Conservation (phyloP, 1,140 invertebrate species). For the Trichonephila clavata region DNA sequence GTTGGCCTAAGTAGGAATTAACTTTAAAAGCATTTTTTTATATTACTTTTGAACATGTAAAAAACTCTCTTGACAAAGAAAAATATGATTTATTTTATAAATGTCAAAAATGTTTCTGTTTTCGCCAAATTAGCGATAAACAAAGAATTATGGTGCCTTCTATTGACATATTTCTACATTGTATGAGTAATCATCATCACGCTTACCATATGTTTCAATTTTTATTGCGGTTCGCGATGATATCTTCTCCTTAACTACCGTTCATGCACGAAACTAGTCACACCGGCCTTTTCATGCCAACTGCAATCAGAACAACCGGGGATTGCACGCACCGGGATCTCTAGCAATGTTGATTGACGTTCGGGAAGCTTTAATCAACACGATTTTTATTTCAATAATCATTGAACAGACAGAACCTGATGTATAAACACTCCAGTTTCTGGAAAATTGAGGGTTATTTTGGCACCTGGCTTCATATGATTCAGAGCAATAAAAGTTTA, state of each 20-base stretch:
- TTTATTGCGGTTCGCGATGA: constrained; percentile 46
- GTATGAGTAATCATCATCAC: constrained; percentile 45
- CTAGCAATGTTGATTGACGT: neutral
- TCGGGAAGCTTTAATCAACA: neutral
- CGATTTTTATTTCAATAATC: neutral
- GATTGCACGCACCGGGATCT: neutral
- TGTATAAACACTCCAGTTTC: neutral
- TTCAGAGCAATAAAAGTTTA: too few relatives aligned
- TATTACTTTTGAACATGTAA: too few relatives aligned
- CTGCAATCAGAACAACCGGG: neutral
- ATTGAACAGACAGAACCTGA: neutral
- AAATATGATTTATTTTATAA: too few relatives aligned
- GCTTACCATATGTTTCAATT: constrained; percentile 73
- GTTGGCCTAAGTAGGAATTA: too few relatives aligned
- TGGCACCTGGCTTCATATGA: too few relatives aligned
- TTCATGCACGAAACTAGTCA: neutral
- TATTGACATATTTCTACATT: constrained; percentile 41
- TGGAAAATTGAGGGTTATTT: too few relatives aligned
- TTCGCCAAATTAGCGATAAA: constrained; percentile 39
- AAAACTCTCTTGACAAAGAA: too few relatives aligned
- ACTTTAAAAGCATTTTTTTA: too few relatives aligned
- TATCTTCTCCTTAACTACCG: constrained; percentile 34
- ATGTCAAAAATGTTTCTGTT: neutral
- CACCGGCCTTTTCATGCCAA: neutral
- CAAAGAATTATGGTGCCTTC: neutral